A percentile compares a stretch with the other conserved stretches of the same genome.
phyloP scores from a whole-genome alignment of 2,113 vertebrate genomes.

The Cavia porcellus region DNA sequence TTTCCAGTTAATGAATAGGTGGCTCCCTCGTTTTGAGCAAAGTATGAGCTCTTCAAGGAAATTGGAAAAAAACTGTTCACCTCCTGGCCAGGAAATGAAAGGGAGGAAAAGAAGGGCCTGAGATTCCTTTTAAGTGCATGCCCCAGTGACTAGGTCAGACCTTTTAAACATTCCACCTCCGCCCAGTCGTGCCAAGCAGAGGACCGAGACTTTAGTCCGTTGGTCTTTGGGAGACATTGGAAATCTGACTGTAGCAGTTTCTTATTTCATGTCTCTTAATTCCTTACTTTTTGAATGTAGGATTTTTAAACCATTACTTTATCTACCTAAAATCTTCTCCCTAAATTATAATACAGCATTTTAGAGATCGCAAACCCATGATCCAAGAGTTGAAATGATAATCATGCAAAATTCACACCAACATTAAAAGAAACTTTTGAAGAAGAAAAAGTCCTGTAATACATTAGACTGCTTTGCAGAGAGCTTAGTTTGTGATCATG shows the following conservation, averaged over 20 bases:
- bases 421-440: neutral
- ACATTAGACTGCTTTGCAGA: neutral
- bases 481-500: neutral
- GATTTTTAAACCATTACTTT: constrained; percentile 27
- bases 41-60: neutral
- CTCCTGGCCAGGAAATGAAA: neutral
- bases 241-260: neutral
- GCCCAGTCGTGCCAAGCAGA: neutral
- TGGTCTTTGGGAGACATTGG: neutral
- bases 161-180: neutral
- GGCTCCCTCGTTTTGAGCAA: neutral
- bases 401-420: neutral
- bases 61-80: neutral
- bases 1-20: neutral
- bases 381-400: constrained; percentile 14
- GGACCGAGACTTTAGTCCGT: neutral
- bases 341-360: constrained; percentile 18
- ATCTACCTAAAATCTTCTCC: neutral
- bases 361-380: constrained; percentile 14
- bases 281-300: constrained; percentile 2
- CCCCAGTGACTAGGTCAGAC: neutral
- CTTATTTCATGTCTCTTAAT: constrained; percentile 46
- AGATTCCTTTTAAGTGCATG: neutral
- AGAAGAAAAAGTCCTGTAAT: neutral
- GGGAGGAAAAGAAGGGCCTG: neutral